These are phyloP conservation scores for Pandemis cinnamomeana DNA, from an alignment of 2,888 invertebrate genomes.

Conservation along the genomic window DNA sequence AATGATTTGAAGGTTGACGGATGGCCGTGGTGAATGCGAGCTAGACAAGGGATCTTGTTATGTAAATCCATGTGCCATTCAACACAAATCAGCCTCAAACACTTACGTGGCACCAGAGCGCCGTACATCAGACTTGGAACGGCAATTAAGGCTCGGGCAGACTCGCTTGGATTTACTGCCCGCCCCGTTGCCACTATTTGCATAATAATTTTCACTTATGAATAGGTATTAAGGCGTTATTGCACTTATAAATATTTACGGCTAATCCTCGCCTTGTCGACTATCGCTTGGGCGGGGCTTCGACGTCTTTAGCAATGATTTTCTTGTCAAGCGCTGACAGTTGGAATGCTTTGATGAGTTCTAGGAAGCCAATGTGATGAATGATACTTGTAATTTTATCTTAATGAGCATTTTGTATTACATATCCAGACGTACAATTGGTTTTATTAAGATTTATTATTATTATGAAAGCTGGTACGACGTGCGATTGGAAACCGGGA, in stretches of 20 bases:
- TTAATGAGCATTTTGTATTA: slow-evolving; percentile 69
- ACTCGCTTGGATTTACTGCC: slow-evolving; percentile 67
- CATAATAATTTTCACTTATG: slow-evolving; percentile 85
- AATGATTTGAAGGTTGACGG: slow-evolving; percentile 39
- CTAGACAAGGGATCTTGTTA: slow-evolving; percentile 50
- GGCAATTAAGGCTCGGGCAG: slow-evolving; percentile 70
- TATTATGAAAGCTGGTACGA: slow-evolving; percentile 13
- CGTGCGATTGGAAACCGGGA: slow-evolving; percentile 7
- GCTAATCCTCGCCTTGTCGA: slow-evolving; percentile 55
- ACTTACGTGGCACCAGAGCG: slow-evolving; percentile 48
- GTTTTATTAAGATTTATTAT: slow-evolving; percentile 49
- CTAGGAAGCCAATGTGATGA: slow-evolving; percentile 66
- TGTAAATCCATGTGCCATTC: slow-evolving; percentile 53
- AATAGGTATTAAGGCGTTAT: slow-evolving; percentile 82
- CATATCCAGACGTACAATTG: slow-evolving; percentile 50
- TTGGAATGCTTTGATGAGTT: slow-evolving; percentile 61
- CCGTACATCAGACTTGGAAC: slow-evolving; percentile 50
- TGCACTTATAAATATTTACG: slow-evolving; percentile 82
- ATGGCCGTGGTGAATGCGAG: slow-evolving; percentile 40
- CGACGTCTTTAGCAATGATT: slow-evolving; percentile 61
- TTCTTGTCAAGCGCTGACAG: slow-evolving; percentile 73
- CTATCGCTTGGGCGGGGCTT: slow-evolving; percentile 65
- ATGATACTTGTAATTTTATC: slow-evolving; percentile 65
- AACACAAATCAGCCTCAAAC: slow-evolving; percentile 57
- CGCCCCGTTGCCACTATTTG: slow-evolving; percentile 78